phyloP scores from a whole-genome alignment of 2,113 vertebrate genomes.

The Galeopterus variegatus region DNA sequence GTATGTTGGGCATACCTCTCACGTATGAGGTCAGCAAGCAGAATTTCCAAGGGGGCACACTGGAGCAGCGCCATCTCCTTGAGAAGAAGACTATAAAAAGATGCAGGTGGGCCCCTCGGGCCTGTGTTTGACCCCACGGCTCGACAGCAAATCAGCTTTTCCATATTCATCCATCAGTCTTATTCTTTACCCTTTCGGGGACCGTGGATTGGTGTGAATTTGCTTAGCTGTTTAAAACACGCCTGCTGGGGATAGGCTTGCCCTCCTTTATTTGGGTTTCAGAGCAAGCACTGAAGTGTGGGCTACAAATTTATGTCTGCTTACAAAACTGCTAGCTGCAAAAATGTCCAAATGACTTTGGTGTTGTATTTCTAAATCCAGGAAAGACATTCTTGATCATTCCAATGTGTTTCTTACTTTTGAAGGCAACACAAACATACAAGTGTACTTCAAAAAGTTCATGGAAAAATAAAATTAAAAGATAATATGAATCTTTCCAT shows the following conservation, averaged over 20 bases:
- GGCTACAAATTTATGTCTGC: not conserved
- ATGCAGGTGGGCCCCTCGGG: not conserved
- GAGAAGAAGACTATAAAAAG: constrained; percentile 10
- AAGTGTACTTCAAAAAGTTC: too few species aligned
- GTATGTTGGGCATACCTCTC: not conserved
- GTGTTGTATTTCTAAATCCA: not conserved
- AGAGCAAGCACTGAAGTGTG: not conserved
- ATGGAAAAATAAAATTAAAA: too few species aligned
- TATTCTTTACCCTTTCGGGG: not conserved
- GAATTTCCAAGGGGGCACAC: not conserved
- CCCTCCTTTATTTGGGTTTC: not conserved
- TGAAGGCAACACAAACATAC: not conserved
- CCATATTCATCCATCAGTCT: not conserved
- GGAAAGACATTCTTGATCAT: not conserved
- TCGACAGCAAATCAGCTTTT: not conserved
- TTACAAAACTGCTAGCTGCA: not conserved
- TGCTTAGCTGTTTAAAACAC: not conserved
- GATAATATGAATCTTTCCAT: too few species aligned
- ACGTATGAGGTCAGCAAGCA: not conserved
- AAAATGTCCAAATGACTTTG: constrained; percentile 32
- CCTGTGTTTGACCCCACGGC: not conserved
- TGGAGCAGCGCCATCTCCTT: not conserved
- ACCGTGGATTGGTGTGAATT: not conserved
- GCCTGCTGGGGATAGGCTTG: not conserved
- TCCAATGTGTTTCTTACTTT: not conserved